These are phyloP conservation scores for Papilio polytes DNA, from an alignment of 1,140 invertebrate genomes.

Conservation along the genomic window DNA sequence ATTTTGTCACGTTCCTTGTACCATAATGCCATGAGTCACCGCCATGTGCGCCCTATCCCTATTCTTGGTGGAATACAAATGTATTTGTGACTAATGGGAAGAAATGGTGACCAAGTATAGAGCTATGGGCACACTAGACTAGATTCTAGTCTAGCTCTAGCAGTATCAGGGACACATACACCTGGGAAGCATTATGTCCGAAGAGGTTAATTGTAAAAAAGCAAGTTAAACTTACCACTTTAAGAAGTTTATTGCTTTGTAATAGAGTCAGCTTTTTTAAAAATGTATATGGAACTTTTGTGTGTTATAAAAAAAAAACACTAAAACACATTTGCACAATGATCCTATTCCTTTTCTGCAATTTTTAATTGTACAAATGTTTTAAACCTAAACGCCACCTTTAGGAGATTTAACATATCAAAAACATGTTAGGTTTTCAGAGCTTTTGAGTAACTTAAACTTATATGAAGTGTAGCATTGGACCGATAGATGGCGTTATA, in stretches of 20 bases:
- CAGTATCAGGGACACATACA: too few relatives aligned
- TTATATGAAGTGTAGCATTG: background rate
- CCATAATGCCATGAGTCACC: constrained; percentile 50
- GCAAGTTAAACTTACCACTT: too few relatives aligned
- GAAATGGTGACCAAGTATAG: constrained; percentile 10
- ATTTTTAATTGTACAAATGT: background rate
- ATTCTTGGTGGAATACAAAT: constrained; percentile 53
- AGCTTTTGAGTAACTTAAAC: background rate
- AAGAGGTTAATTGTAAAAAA: too few relatives aligned
- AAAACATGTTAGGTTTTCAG: background rate
- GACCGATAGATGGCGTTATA: constrained; percentile 16
- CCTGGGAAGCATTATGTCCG: too few relatives aligned
- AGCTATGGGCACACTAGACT: background rate
- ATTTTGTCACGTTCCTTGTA: constrained; percentile 58
- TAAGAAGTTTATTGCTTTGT: too few relatives aligned
- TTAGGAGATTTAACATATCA: background rate
- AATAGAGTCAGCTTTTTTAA: too few relatives aligned
- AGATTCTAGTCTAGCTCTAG: too few relatives aligned
- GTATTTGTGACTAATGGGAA: constrained; percentile 45
- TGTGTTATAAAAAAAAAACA: background rate
- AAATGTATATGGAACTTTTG: background rate
- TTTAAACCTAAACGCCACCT: background rate
- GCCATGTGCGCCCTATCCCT: constrained; percentile 39
- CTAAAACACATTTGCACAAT: background rate
- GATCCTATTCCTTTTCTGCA: background rate